These are phyloP conservation scores for Todiramphus saurophagus DNA, from an alignment of 2,113 vertebrate genomes.

Conservation along the genomic window DNA sequence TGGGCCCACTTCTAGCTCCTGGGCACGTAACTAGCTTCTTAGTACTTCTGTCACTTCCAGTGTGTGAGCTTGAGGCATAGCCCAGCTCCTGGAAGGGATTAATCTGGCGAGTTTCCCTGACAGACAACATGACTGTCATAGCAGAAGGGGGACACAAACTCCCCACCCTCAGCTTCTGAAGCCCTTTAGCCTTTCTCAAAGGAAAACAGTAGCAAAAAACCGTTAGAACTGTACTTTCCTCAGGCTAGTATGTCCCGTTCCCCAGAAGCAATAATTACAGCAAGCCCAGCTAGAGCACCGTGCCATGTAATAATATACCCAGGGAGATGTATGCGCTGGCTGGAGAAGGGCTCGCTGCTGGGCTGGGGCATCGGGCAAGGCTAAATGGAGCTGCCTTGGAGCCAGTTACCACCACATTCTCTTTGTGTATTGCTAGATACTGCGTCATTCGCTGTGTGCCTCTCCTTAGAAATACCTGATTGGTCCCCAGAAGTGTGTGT, in stretches of 20 bases:
- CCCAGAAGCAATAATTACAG: neutral
- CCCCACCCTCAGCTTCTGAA: neutral
- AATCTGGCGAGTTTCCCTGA: neutral
- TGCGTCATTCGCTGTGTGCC: neutral
- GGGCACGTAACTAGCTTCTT: neutral
- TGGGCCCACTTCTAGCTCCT: neutral
- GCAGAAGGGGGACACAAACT: neutral
- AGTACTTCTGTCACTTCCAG: neutral
- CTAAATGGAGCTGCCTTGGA: neutral
- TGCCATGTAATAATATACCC: fast-evolving
- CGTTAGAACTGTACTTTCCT: neutral
- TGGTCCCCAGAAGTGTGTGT: neutral
- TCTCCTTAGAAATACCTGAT: neutral
- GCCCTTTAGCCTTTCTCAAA: neutral
- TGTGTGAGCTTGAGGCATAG: neutral
- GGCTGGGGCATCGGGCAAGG: neutral
- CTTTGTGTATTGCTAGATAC: neutral
- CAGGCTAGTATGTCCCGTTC: neutral
- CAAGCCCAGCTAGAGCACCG: neutral
- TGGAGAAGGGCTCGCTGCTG: neutral
- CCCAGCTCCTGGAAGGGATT: neutral
- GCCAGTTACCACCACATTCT: neutral
- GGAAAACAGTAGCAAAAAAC: neutral
- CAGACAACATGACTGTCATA: neutral
- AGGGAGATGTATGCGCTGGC: fast-evolving